phyloP scores from a whole-genome alignment of 2,888 invertebrate species.

The Dynastes hyllus region DNA sequence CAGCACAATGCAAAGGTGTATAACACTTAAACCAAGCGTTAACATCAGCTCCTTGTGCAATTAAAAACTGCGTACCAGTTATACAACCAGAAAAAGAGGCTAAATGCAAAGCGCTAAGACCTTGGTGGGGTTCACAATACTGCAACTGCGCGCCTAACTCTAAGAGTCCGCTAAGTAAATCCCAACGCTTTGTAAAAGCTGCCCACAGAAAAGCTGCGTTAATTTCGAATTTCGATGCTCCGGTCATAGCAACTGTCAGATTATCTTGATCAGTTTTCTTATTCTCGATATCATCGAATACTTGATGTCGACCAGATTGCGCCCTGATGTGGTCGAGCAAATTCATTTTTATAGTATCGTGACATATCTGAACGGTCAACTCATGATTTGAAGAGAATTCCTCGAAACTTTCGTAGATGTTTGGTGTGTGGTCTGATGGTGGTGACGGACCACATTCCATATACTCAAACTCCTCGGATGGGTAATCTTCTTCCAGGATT shows the following conservation, averaged over 20 bases:
- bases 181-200: conserved; percentile 81
- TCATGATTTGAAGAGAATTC: conserved; percentile 78
- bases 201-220: conserved; percentile 84
- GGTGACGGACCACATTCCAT: conserved; percentile 88
- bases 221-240: conserved; percentile 79
- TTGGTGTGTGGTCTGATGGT: conserved; percentile 86
- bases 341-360: conserved; percentile 82
- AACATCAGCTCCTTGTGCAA: conserved; percentile 80
- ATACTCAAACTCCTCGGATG: conserved; percentile 82
- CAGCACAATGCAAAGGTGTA: conserved; percentile 91
- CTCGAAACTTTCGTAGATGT: conserved; percentile 87
- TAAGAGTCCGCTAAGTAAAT: conserved; percentile 78
- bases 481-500: conserved; percentile 79
- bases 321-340: conserved; percentile 83
- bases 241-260: conserved; percentile 71
- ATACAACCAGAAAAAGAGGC: conserved; percentile 86
- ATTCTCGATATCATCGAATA: conserved; percentile 84
- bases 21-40: conserved; percentile 82
- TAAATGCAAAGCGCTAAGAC: conserved; percentile 84
- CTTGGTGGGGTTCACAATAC: conserved; percentile 81
- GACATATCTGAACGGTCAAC: conserved; percentile 81
- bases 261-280: conserved; percentile 78
- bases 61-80: conserved; percentile 80
- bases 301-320: conserved; percentile 78
- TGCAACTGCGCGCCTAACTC: conserved; percentile 81